A percentile compares a stretch with the other conserved stretches of the same genome.
Conservation (phyloP, 1,140 invertebrate species). For the Himalopsyche phryganea region DNA sequence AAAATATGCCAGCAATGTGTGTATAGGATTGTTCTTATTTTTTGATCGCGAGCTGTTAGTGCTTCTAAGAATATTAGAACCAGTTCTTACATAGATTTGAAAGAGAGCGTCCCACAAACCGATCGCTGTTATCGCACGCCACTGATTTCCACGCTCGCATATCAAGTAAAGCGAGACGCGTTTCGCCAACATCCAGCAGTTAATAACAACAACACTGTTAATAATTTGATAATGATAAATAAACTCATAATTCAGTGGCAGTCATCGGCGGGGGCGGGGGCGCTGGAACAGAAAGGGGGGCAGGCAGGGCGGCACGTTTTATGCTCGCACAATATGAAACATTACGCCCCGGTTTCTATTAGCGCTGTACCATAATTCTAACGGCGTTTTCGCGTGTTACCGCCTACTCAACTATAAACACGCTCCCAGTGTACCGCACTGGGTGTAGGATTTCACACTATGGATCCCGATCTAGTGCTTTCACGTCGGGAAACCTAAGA, state of each 20-base stretch:
- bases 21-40: too few species aligned
- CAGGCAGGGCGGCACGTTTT: constrained; percentile 17
- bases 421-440: constrained; percentile 12
- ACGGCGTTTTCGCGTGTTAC: constrained; percentile 32
- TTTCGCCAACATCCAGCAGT: constrained; percentile 19
- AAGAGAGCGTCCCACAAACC: too few species aligned
- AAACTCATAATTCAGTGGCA: constrained; percentile 51
- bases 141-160: neutral
- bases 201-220: constrained; percentile 39
- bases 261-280: constrained; percentile 19
- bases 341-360: constrained; percentile 35
- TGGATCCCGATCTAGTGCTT: too few species aligned
- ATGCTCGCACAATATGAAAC: constrained; percentile 31
- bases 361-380: constrained; percentile 33
- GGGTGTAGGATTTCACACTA: too few species aligned
- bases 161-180: neutral
- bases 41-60: too few species aligned
- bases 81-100: too few species aligned
- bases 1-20: too few species aligned
- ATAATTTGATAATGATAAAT: constrained; percentile 58
- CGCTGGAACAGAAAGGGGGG: constrained; percentile 9
- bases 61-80: too few species aligned
- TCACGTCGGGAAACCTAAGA: too few species aligned
- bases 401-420: constrained; percentile 34
- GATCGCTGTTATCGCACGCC: too few species aligned